Base-by-base conservation (phyloP, 2,113 vertebrate species). In the Puma concolor region DNA sequence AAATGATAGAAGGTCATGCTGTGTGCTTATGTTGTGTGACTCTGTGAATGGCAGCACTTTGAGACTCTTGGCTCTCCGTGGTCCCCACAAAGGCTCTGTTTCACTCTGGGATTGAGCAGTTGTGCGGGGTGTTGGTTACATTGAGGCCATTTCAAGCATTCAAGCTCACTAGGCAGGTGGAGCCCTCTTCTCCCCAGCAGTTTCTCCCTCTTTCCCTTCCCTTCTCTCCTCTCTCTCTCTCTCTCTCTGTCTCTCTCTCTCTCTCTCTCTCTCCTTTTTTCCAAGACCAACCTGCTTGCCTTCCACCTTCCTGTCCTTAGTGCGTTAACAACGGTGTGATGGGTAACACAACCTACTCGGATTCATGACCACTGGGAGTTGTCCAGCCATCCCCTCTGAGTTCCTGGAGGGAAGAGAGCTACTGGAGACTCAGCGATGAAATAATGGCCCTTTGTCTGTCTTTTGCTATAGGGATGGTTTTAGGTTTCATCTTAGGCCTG, bases 391-490 rank as follows among this genome's bases (percentile, higher is more conserved):
- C 90, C 91, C 93, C 60, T 88, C 85, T 69, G 90, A 74, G 33
- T 87, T 41, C 2, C 50, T 50, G 74, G 10, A 72, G 48, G 12
- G 90, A 38, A 52, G 50, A 38, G 36, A 84, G 74, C 87, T 67
- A 25, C 77, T 50, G 76, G 80, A 98, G 60, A 36, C 38, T 66
- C 41, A 64, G 41, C 36, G 60, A 64, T 81, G 80, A 97, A 98
- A 98, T 92, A 97, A 98, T 97, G 88, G 90, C 67, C 48, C 89
- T 95, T 98, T 98, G 97, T 98, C 81, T 97, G 86, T 44, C 52
- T 80, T 31, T 95, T 88, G 86, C 90, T 80, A 16, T 89, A 12
- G 60, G 81, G 88, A 63, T 90, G 89, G 97, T 97, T 93, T 98
- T 93, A 12, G 74, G 76, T 98, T 98, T 98, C 92, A 79, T 94